Evolutionary conservation across 1,140 invertebrate species (phyloP).

Genomic region (Euglossa dilemma): DNA sequence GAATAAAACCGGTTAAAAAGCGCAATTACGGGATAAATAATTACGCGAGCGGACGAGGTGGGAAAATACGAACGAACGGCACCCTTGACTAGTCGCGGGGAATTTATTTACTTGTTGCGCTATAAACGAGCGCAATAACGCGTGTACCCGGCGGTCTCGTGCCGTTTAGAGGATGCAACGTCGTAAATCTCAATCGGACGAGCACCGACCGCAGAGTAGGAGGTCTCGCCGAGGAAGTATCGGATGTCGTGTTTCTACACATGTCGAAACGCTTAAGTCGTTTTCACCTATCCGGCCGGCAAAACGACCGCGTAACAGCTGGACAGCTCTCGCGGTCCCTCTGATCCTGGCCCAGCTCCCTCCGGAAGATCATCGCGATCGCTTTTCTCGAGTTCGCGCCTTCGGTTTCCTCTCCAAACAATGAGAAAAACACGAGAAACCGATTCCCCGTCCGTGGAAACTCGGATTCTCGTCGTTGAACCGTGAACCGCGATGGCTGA

Average conservation of each 20-base stretch:
- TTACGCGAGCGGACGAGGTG: not conserved
- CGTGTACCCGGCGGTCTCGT: not conserved
- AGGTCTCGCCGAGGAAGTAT: conserved; percentile 65
- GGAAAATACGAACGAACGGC: not conserved
- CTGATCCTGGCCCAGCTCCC: conserved; percentile 50
- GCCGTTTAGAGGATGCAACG: conserved; percentile 39
- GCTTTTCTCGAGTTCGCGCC: conserved; percentile 16
- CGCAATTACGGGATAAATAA: conserved; percentile 6
- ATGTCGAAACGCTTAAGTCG: conserved; percentile 72
- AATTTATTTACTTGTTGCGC: conserved; percentile 43
- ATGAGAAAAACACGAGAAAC: not conserved
- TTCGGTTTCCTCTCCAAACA: conserved; percentile 21
- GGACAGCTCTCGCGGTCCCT: conserved; percentile 49
- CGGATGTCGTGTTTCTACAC: conserved; percentile 77
- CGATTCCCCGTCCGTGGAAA: not conserved
- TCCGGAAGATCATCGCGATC: conserved; percentile 20
- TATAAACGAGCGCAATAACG: conserved; percentile 1
- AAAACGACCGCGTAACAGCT: conserved; percentile 54
- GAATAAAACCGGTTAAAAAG: not conserved
- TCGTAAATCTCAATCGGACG: conserved; percentile 65
- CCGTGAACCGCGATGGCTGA: no score
- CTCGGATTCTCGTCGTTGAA: no score
- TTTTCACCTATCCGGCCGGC: conserved; percentile 57
- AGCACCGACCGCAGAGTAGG: conserved; percentile 40
- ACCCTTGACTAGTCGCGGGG: not conserved